Conservation (phyloP, 2,113 vertebrate species). For the pig (Sus scrofa) region T2T-Sscrofa CM000826.6:58167001-58167500, state of each 20-base stretch:
- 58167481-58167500: too few species aligned
- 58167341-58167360: neutral
- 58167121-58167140: neutral
- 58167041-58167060: neutral
- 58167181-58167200: neutral
- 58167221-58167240: neutral
- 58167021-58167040: neutral
- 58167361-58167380: neutral
- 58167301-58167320: neutral
- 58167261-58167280: neutral
- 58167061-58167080: neutral
- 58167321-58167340: neutral
- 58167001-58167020: neutral
- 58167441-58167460: neutral
- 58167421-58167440: neutral
- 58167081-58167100: neutral
- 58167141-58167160: neutral
- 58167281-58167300: neutral
- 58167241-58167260: neutral
- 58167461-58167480: neutral
- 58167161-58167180: neutral
- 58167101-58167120: neutral
- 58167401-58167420: neutral
- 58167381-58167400: neutral
- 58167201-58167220: neutral